Conservation (phyloP, 1,140 invertebrate genomes). For the Lethocerus indicus region DNA sequence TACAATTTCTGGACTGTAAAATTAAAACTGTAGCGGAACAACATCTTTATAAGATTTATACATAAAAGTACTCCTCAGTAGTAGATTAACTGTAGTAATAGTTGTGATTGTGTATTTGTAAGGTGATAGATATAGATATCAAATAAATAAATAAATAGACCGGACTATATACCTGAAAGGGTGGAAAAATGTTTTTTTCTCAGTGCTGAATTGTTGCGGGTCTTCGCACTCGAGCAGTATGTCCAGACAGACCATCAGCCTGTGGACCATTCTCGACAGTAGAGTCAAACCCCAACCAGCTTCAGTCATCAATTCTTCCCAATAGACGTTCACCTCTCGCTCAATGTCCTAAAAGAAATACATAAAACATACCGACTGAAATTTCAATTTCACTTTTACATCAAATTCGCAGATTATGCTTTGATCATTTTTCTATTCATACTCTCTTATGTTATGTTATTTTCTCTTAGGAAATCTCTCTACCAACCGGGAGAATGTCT, state of each 20-base stretch:
- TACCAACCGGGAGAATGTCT: neutral
- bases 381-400: neutral
- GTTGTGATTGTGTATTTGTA: neutral
- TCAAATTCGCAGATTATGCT: neutral
- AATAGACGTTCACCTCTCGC: constrained; percentile 33
- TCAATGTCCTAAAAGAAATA: constrained; percentile 29
- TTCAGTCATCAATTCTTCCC: constrained; percentile 24
- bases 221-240: constrained; percentile 58
- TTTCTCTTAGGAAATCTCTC: neutral
- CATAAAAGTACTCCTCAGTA: neutral
- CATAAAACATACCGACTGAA: neutral
- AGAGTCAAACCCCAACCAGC: constrained; percentile 25
- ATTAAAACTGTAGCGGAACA: too few species aligned
- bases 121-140: neutral
- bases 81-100: neutral
- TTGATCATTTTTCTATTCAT: neutral
- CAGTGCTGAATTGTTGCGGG: constrained; percentile 38
- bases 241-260: constrained; percentile 68
- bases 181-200: constrained; percentile 59
- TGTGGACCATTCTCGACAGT: constrained; percentile 57
- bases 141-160: neutral
- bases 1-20: neutral
- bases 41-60: too few species aligned
- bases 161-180: constrained; percentile 9
- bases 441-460: neutral